Conservation (phyloP, 2,113 vertebrate genomes). For the Callocephalon fimbriatum region DNA sequence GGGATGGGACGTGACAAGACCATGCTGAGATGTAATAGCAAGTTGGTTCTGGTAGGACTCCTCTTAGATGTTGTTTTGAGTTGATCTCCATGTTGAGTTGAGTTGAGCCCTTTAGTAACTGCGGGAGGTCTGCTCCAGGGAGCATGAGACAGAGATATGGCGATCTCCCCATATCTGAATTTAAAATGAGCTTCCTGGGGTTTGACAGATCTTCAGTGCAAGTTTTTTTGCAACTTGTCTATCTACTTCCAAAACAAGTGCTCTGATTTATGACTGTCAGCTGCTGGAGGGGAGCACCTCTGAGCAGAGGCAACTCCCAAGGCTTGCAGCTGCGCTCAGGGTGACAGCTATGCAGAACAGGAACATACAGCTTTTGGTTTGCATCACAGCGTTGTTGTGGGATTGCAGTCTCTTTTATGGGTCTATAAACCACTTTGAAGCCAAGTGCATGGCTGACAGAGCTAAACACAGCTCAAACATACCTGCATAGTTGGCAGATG, state of each 20-base stretch:
- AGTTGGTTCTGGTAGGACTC: neutral
- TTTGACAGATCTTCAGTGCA: neutral
- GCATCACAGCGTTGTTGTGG: neutral
- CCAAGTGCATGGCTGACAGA: neutral
- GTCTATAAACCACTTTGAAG: neutral
- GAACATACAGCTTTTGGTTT: neutral
- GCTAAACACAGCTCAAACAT: neutral
- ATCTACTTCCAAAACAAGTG: neutral
- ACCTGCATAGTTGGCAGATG: neutral
- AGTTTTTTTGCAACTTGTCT: neutral
- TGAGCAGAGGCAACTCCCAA: accelerated
- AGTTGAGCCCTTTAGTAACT: neutral
- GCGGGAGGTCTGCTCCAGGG: neutral
- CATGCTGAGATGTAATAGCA: accelerated
- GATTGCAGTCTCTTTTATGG: neutral
- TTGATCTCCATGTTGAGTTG: accelerated
- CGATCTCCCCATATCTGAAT: neutral
- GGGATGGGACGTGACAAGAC: neutral
- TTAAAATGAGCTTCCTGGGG: neutral
- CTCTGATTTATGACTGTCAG: neutral
- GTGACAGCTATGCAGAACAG: accelerated
- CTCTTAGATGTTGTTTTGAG: neutral
- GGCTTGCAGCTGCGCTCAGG: neutral
- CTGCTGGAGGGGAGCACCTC: neutral
- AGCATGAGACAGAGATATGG: neutral